Conservation (phyloP, 2,113 vertebrate genomes). For the Austrofundulus limnaeus region DNA sequence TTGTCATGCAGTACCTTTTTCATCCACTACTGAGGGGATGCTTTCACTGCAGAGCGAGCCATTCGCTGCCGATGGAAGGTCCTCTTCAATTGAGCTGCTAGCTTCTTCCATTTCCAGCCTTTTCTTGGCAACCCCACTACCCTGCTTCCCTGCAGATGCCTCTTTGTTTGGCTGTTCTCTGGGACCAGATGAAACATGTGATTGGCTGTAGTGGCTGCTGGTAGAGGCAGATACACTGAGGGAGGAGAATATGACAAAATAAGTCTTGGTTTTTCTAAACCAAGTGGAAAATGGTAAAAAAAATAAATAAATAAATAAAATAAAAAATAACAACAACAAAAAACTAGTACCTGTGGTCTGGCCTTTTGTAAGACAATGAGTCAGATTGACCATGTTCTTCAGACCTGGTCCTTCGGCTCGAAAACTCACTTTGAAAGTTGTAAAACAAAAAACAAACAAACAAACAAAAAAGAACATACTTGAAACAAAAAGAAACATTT, state of each 20-base stretch:
- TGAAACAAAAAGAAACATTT: background rate
- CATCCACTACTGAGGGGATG: slow-evolving; percentile 81
- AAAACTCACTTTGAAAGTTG: slow-evolving; percentile 78
- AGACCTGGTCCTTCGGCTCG: slow-evolving; percentile 65
- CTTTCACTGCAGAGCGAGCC: slow-evolving; percentile 86
- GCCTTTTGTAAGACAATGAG: slow-evolving; percentile 81
- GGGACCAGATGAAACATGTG: slow-evolving; percentile 72
- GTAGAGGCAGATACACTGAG: slow-evolving; percentile 72
- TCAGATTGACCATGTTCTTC: slow-evolving; percentile 81
- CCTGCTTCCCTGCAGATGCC: slow-evolving; percentile 76
- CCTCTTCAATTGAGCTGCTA: slow-evolving; percentile 84
- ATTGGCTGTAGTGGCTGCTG: slow-evolving; percentile 79
- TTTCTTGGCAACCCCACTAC: slow-evolving; percentile 63
- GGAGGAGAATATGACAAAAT: background rate
- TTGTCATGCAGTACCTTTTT: slow-evolving; percentile 80
- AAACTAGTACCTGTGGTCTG: slow-evolving; percentile 79
- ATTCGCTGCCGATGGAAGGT: slow-evolving; percentile 79
- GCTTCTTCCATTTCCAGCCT: slow-evolving; percentile 65
- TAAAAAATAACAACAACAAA: too few species aligned
- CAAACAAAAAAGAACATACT: background rate
- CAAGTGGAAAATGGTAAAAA: background rate
- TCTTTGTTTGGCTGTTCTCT: slow-evolving; percentile 72
- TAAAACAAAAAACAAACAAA: slow-evolving; percentile 8
- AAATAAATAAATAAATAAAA: too few species aligned
- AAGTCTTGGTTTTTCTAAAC: background rate